Evolutionary conservation across 2,797 vertebrate species (phyloP).

Genomic region (Pachyuromys duprasi): DNA sequence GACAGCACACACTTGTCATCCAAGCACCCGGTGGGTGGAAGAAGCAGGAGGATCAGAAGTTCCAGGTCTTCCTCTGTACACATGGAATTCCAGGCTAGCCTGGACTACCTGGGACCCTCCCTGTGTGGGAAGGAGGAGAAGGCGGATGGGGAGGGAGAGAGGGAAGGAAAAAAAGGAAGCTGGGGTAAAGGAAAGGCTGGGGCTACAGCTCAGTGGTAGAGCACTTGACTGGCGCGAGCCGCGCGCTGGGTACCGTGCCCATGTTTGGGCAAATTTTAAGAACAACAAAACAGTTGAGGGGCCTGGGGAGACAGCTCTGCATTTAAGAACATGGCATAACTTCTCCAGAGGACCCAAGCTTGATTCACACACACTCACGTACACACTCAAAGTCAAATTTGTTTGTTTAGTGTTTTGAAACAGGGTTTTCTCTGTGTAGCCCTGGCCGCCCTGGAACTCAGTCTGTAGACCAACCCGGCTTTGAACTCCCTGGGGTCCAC

Average conservation of each 20-base stretch:
- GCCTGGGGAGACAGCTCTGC: not conserved
- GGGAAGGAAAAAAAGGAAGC: not conserved
- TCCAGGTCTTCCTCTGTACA: not conserved
- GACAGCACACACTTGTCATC: not conserved
- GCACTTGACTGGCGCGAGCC: too few species aligned
- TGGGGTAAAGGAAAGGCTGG: fast-evolving
- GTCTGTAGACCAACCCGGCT: not conserved
- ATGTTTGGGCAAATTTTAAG: not conserved
- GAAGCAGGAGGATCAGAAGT: not conserved
- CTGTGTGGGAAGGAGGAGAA: not conserved
- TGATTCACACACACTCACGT: not conserved
- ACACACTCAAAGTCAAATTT: not conserved
- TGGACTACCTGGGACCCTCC: not conserved
- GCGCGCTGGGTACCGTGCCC: too few species aligned
- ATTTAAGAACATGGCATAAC: not conserved
- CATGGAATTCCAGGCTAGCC: not conserved
- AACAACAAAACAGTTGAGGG: not conserved
- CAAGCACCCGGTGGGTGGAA: not conserved
- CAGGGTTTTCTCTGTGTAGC: not conserved
- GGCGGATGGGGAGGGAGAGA: too few species aligned
- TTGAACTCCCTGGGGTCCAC: not conserved
- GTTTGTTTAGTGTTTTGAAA: not conserved
- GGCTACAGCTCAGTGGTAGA: too few species aligned
- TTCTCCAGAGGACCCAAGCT: not conserved
- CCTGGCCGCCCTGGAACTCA: not conserved